Conservation (phyloP, 2,888 invertebrate species). For the Synanthedon myopaeformis region DNA sequence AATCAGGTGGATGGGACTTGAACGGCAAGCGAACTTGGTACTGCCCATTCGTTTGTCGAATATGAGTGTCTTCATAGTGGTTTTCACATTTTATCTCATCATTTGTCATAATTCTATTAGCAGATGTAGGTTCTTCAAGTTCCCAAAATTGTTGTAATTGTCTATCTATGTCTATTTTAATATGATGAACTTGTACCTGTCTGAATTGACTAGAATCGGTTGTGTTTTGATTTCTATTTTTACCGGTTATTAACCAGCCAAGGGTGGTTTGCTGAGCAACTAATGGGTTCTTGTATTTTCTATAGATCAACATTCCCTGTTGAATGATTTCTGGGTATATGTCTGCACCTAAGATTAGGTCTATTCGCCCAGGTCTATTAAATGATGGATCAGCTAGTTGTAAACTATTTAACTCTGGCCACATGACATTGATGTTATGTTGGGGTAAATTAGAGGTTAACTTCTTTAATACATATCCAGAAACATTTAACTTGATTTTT, state of each 20-base stretch:
- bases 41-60: no score
- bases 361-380: not conserved
- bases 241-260: not conserved
- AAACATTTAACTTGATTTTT: not conserved
- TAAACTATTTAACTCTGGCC: not conserved
- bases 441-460: not conserved
- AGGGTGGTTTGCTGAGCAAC: not conserved
- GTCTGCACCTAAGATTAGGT: not conserved
- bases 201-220: not conserved
- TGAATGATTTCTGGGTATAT: not conserved
- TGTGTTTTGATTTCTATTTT: not conserved
- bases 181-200: not conserved
- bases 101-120: not conserved
- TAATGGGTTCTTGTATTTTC: not conserved
- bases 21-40: no score
- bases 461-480: not conserved
- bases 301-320: not conserved
- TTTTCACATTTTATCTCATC: no score
- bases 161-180: not conserved
- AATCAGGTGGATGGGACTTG: no score
- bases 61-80: no score
- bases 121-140: not conserved
- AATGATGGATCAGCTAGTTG: not conserved
- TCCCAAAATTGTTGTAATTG: not conserved
- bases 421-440: not conserved